Evolutionary conservation across 2,113 vertebrate species (phyloP).

Genomic region (Mus musculus): GRCm39 chrX:127132501-127133000

Average conservation of each 20-base stretch:
- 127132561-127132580: too few species aligned
- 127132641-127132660: too few species aligned
- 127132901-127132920: neutral
- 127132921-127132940: neutral
- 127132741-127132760: neutral
- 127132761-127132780: neutral
- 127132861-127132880: neutral
- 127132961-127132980: neutral
- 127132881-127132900: neutral
- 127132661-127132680: too few species aligned
- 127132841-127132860: neutral
- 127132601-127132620: too few species aligned
- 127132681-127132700: neutral
- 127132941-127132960: neutral
- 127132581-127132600: too few species aligned
- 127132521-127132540: too few species aligned
- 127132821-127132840: neutral
- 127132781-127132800: neutral
- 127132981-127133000: neutral
- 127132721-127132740: neutral
- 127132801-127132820: neutral
- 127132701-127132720: neutral
- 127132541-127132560: too few species aligned
- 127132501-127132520: too few species aligned
- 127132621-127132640: too few species aligned